Base-by-base conservation (phyloP, 1,140 invertebrate species). In the Drosophila dunni region DNA sequence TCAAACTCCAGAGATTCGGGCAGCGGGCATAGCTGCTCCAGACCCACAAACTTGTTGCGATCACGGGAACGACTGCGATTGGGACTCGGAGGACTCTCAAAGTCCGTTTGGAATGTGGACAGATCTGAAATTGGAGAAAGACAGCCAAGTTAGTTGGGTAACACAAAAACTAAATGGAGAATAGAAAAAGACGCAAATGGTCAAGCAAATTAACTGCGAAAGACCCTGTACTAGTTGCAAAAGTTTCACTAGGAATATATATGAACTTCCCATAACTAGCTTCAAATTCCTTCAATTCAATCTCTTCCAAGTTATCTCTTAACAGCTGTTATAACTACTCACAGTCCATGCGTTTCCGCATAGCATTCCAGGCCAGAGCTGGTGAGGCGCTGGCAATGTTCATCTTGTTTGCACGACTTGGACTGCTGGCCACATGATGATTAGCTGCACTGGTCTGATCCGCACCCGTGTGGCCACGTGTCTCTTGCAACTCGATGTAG, bases 1-100 rank as follows among this genome's bases (percentile, higher is more conserved):
- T 99, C 98, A 92, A 97, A 97, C 11, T 96, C 95, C 11, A 99
- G 93, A 10, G 97, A 97, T 73, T 96, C 96, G 0, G 98, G 97
- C 42, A 98, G 92, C 0, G 97, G 95, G 67, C 95, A 94, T 20
- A 97, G 84, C 64, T 92, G 91, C 76, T 94, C 94, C 7, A 94
- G 91, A 3, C 93, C 93, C 3, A 94, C 94, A 81, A 91, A 94
- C 90, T 91, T 95, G 83, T 92, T 94, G 71, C 92, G 95, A 36
- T 93, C 92, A 9, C 93, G 84, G 8, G 93, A 93, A 6, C 92
- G 81, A 67, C 92, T 89, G n/a, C 91, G 84, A 68, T 91, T 92
- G 51, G 94, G 93, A 78, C 94, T 93, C 8, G 94, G 93, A 8
- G 94, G 94, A 57, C 93, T 93, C 15, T 95, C 95, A 42, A 94